Evolutionary conservation across 1,140 invertebrate genomes (phyloP).

Genomic region (Hylaeus volcanicus): DNA sequence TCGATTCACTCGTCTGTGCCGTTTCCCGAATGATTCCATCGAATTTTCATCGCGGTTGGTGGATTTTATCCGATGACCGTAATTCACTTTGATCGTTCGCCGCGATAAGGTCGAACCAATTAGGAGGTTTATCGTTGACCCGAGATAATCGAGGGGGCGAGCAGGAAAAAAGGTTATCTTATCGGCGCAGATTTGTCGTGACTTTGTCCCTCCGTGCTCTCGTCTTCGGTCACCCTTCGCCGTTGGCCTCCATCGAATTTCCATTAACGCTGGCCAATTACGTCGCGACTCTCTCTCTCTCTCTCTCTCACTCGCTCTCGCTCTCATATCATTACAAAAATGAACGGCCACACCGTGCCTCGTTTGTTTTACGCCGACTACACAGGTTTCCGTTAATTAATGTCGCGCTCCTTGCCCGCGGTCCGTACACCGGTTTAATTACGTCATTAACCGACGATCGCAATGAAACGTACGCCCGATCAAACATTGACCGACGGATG

Average conservation of each 20-base stretch:
- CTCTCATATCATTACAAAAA: slow-evolving; percentile 4
- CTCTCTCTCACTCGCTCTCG: no score
- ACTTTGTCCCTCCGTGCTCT: background rate
- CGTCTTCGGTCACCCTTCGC: background rate
- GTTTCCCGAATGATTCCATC: background rate
- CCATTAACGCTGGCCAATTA: slow-evolving; percentile 27
- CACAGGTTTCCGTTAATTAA: slow-evolving; percentile 51
- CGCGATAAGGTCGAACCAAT: slow-evolving; percentile 21
- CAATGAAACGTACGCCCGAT: slow-evolving; percentile 44
- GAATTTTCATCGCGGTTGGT: background rate
- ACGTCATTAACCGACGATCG: slow-evolving; percentile 34
- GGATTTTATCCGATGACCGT: slow-evolving; percentile 7
- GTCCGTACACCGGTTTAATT: slow-evolving; percentile 41
- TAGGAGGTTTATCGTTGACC: slow-evolving; percentile 18
- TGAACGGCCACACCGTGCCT: background rate
- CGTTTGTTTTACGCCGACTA: background rate
- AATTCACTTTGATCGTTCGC: background rate
- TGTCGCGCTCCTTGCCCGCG: slow-evolving; percentile 22
- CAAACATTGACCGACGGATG: slow-evolving; percentile 21
- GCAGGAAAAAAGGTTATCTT: slow-evolving; percentile 22
- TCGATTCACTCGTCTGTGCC: background rate
- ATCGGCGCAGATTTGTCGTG: slow-evolving; percentile 31
- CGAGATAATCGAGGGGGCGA: background rate
- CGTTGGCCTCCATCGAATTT: background rate
- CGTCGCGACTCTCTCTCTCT: background rate